Evolutionary conservation across 2,113 vertebrate genomes (phyloP), one percentile per base, ranked within the genome.

Genomic region (Pheucticus melanocephalus): DNA sequence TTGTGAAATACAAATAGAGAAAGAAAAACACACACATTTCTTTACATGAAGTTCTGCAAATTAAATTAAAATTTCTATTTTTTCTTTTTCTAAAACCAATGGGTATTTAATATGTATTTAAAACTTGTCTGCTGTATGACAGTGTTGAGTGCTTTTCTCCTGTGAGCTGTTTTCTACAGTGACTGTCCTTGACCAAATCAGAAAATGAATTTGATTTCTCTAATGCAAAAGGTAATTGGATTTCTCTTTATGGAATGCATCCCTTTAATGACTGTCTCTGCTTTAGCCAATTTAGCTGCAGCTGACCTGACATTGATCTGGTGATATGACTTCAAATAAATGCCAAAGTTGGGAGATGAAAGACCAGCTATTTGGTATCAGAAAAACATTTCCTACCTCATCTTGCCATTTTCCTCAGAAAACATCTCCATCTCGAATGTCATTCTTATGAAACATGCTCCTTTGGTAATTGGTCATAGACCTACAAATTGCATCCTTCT

Each of bases 191-290:
- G 97, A 97, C 94, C 76, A 97, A 88, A 90, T 71, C 71, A 98
- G 95, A 97, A 96, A 98, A 97, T 97, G 78, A 97, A 97, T 98
- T 97, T 98, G 90, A 97, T 98, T 97, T 97, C 91, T 98, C 93
- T 98, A 98, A 98, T 98, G 95, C 89, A 97, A 92, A 93, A 97
- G 59, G 81, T 98, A 98, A 98, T 98, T 98, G 96, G 97, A 97
- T 98, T 98, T 97, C 94, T 95, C 95, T 93, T 97, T 97, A 97
- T 95, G 94, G 95, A 97, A 97, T 97, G 93, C 90, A 95, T 97
- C 89, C 75, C 88, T 97, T 97, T 98, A 98, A 97, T 97, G 97
- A 97, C 91, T 95, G 24, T 92, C 77, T 96, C 84, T 97, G 82
- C 86, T 94, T 64, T 88, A 95, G 90, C 95, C 97, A 97, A 97